Conservation (phyloP, 2,888 invertebrate genomes). For the Epistrophella euchroma region DNA sequence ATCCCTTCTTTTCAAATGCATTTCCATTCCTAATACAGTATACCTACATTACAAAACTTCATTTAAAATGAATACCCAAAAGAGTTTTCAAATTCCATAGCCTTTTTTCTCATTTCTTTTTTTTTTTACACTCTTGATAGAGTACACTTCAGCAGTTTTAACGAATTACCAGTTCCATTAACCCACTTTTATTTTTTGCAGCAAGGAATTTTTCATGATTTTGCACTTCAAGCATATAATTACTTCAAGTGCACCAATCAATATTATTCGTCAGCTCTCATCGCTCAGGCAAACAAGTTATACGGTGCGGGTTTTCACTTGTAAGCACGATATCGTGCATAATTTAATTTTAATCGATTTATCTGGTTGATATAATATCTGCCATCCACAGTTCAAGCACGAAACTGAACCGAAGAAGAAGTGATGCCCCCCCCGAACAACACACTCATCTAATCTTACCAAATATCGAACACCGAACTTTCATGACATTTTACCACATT, state of each 20-base stretch:
- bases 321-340: constrained; percentile 41
- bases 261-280: constrained; percentile 38
- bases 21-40: neutral
- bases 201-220: constrained; percentile 8
- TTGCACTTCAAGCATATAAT: constrained; percentile 46
- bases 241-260: constrained; percentile 62
- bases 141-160: neutral
- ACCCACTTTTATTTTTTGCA: constrained; percentile 10
- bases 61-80: neutral
- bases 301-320: neutral
- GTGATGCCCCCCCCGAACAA: neutral
- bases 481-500: neutral
- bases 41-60: neutral
- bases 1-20: neutral
- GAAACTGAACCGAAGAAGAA: constrained; percentile 18
- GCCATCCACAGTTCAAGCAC: constrained; percentile 25
- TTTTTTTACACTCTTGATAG: neutral
- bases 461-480: constrained; percentile 26
- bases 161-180: constrained; percentile 24
- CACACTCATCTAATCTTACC: constrained; percentile 10
- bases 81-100: neutral
- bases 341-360: constrained; percentile 66
- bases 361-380: constrained; percentile 22
- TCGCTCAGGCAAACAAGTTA: constrained; percentile 13
- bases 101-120: neutral